These are phyloP conservation scores for Acrobasis repandana DNA, from an alignment of 2,888 invertebrate genomes.

Conservation along the genomic window DNA sequence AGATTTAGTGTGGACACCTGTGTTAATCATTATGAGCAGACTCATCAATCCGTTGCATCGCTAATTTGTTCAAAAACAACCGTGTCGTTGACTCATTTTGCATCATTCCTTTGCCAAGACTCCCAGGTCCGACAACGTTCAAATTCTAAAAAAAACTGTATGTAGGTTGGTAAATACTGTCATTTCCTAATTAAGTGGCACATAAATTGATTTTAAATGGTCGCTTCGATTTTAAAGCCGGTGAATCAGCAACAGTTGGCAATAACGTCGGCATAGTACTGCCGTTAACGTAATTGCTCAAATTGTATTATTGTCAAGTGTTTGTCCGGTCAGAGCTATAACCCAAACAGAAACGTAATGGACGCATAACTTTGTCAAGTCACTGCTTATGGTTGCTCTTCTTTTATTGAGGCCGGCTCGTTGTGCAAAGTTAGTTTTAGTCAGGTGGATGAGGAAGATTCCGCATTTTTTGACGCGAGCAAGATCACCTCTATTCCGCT, in stretches of 20 bases:
- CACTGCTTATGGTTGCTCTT: constrained; percentile 10
- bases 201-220: constrained; percentile 43
- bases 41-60: constrained; percentile 17
- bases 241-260: constrained; percentile 33
- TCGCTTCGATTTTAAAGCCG: constrained; percentile 34
- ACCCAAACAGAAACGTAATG: constrained; percentile 29
- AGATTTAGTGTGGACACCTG: constrained; percentile 27
- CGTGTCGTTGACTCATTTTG: constrained; percentile 23
- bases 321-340: constrained; percentile 27
- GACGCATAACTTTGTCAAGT: constrained; percentile 28
- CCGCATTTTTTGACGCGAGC: background rate
- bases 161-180: constrained; percentile 36
- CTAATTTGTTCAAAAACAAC: constrained; percentile 26
- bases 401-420: background rate
- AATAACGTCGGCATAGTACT: constrained; percentile 15
- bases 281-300: constrained; percentile 34
- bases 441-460: background rate
- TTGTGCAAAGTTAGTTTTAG: background rate
- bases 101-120: constrained; percentile 6
- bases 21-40: constrained; percentile 24
- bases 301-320: constrained; percentile 30
- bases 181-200: constrained; percentile 37
- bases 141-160: constrained; percentile 13
- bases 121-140: background rate
- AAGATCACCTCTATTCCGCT: background rate